Conservation (phyloP, 2,888 invertebrate genomes). For the Eupsilia transversa region DNA sequence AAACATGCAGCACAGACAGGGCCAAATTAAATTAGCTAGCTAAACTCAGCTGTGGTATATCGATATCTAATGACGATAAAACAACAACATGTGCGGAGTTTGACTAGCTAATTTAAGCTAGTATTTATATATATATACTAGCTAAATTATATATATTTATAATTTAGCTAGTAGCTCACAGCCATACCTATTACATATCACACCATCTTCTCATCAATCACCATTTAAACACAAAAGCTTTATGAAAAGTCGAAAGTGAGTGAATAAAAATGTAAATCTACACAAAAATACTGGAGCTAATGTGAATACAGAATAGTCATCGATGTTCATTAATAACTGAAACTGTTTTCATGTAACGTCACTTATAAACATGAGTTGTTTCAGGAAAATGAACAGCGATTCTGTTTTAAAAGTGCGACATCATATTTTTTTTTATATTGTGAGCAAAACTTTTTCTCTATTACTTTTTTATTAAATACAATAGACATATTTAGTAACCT, state of each 20-base stretch:
- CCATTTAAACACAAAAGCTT: background rate
- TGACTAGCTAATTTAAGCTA: too few species aligned
- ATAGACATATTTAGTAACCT: too few species aligned
- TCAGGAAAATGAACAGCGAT: conserved; percentile 19
- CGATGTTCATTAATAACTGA: conserved; percentile 63
- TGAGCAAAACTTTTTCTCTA: background rate
- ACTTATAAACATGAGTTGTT: conserved; percentile 22
- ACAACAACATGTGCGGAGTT: too few species aligned
- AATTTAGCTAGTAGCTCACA: too few species aligned
- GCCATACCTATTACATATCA: background rate
- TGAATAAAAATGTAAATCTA: background rate
- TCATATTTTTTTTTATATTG: background rate
- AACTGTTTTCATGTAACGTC: conserved; percentile 63
- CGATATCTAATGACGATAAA: too few species aligned
- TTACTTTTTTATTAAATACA: too few species aligned
- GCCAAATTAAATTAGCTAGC: too few species aligned
- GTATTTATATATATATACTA: too few species aligned
- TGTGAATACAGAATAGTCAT: conserved; percentile 39
- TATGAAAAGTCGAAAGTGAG: background rate
- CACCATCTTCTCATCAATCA: background rate
- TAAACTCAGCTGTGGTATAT: too few species aligned
- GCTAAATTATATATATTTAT: too few species aligned
- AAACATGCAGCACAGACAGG: too few species aligned
- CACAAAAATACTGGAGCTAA: conserved; percentile 12
- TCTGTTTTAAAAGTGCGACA: conserved; percentile 13